Evolutionary conservation across 2,113 vertebrate species (phyloP).

Genomic region (Lepidiolamprologus cunningtoni): DNA sequence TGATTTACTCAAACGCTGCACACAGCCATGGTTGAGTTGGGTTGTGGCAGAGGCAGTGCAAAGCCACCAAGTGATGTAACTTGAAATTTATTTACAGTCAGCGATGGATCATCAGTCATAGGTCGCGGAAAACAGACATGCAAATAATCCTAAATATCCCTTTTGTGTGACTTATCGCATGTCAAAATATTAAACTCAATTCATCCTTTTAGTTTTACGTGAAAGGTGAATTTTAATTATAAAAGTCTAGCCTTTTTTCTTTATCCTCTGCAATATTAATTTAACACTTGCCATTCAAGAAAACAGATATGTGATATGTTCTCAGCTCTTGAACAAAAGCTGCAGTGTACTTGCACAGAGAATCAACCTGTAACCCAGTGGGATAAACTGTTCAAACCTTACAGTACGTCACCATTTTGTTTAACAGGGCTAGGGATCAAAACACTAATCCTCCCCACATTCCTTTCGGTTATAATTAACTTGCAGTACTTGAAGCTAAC

Average conservation of each 20-base stretch:
- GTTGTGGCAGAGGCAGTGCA: background rate
- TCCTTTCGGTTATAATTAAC: slow-evolving; percentile 48
- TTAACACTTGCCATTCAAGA: background rate
- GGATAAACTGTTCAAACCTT: slow-evolving; percentile 42
- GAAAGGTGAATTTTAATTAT: background rate
- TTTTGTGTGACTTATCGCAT: background rate
- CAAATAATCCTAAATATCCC: background rate
- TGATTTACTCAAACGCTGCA: slow-evolving; percentile 3
- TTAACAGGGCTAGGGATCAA: slow-evolving; percentile 72
- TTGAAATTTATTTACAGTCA: slow-evolving; percentile 39
- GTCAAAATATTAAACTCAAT: background rate
- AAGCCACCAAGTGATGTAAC: slow-evolving; percentile 16
- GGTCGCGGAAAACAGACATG: background rate
- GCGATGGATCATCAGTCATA: slow-evolving; percentile 22
- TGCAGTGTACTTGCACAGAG: background rate
- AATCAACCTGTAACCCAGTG: slow-evolving; percentile 15
- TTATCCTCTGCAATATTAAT: background rate
- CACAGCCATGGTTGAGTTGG: background rate
- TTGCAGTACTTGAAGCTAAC: slow-evolving; percentile 12
- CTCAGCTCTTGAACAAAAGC: slow-evolving; percentile 1
- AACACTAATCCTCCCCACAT: slow-evolving; percentile 79
- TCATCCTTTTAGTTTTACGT: background rate
- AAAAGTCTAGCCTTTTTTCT: background rate
- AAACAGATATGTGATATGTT: slow-evolving; percentile 1
- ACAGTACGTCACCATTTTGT: slow-evolving; percentile 37